These are phyloP conservation scores for Aethes cnicana DNA, from an alignment of 2,888 invertebrate species.

Conservation along the genomic window DNA sequence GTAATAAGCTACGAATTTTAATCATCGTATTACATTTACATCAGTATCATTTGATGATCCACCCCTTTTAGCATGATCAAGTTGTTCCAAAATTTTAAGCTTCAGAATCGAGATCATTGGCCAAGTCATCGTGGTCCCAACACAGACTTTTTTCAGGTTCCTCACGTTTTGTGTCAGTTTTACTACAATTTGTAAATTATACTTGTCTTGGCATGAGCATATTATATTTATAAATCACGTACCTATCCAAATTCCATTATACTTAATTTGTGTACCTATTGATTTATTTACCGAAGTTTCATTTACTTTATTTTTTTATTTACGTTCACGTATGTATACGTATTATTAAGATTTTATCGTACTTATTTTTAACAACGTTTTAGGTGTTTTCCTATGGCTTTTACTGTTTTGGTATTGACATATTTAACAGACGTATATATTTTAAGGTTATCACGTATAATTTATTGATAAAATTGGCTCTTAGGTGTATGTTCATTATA, in stretches of 20 bases:
- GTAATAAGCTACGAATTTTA: slow-evolving; percentile 27
- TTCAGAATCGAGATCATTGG: slow-evolving; percentile 45
- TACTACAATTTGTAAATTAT: slow-evolving; percentile 38
- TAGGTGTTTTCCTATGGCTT: slow-evolving; percentile 22
- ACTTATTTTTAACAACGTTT: slow-evolving; percentile 15
- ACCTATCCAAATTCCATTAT: slow-evolving; percentile 39
- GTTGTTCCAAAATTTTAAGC: slow-evolving; percentile 26
- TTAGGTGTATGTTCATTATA: slow-evolving; percentile 6
- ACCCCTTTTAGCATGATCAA: slow-evolving; percentile 27
- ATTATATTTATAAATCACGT: slow-evolving; percentile 44
- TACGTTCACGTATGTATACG: slow-evolving; percentile 39
- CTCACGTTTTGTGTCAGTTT: slow-evolving; percentile 54
- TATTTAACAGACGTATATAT: not conserved
- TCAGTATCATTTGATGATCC: slow-evolving; percentile 26
- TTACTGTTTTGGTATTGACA: slow-evolving; percentile 19
- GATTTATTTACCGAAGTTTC: slow-evolving; percentile 33
- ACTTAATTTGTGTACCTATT: slow-evolving; percentile 38
- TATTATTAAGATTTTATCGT: slow-evolving; percentile 31
- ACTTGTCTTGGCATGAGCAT: slow-evolving; percentile 67
- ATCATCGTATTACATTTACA: slow-evolving; percentile 23
- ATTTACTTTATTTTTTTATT: slow-evolving; percentile 36
- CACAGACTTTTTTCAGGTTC: slow-evolving; percentile 44
- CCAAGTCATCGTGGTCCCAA: slow-evolving; percentile 52
- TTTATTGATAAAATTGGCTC: slow-evolving; percentile 1
- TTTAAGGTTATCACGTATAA: not conserved